phyloP scores from a whole-genome alignment of 1,140 invertebrate genomes.

The Megathymus violae region DNA sequence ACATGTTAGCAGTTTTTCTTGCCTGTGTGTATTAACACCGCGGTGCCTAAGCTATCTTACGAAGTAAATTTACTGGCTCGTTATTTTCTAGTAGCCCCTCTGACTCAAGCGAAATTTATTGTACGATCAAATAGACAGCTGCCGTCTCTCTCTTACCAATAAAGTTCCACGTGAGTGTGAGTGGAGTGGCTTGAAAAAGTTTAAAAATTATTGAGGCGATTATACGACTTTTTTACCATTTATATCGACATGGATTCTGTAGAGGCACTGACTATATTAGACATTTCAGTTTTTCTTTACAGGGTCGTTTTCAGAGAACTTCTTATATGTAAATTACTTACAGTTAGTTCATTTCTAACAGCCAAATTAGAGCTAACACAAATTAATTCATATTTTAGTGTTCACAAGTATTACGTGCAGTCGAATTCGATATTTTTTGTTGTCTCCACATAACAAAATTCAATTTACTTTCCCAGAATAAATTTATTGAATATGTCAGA shows the following conservation, averaged over 20 bases:
- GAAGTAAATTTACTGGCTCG: conserved; percentile 44
- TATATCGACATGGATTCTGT: background rate
- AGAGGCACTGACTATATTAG: background rate
- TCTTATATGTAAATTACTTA: no score
- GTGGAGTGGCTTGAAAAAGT: background rate
- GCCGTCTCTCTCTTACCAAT: conserved; percentile 22
- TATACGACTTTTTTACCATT: conserved; percentile 10
- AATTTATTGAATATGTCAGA: no score
- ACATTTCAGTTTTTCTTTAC: background rate
- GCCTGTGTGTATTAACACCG: conserved; percentile 16
- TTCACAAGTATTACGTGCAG: no score
- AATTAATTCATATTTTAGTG: no score
- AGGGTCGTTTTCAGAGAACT: background rate
- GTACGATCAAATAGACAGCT: conserved; percentile 32
- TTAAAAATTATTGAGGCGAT: conserved; percentile 9
- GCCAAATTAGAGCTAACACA: no score
- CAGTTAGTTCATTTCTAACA: no score
- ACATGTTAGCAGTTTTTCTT: conserved; percentile 1
- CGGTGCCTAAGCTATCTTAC: conserved; percentile 33
- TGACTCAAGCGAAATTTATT: conserved; percentile 41
- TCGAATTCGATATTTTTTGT: no score
- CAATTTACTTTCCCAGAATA: no score
- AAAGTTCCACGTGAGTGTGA: background rate
- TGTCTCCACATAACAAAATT: no score
- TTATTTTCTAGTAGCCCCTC: conserved; percentile 46